Evolutionary conservation across 2,797 vertebrate species (phyloP).

Genomic region (Craterocephalus amniculus): DNA sequence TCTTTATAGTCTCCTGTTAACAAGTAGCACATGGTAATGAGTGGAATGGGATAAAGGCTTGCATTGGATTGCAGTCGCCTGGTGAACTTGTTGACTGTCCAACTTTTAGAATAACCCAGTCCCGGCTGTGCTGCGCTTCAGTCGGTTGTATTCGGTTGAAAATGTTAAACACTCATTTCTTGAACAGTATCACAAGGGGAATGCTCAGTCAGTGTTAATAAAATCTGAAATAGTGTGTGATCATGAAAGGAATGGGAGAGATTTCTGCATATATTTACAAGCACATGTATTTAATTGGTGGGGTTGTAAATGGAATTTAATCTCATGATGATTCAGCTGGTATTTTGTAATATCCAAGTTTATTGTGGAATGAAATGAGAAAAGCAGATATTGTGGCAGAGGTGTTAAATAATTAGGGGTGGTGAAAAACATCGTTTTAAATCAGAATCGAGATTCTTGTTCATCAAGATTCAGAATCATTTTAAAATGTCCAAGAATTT

Average conservation of each 20-base stretch:
- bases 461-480: no score
- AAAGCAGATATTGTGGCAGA: neutral
- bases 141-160: neutral
- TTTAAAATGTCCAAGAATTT: no score
- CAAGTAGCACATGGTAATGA: constrained; percentile 60
- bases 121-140: neutral
- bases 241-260: no score
- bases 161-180: neutral
- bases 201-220: neutral
- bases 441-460: no score
- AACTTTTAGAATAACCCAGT: neutral
- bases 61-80: constrained; percentile 52
- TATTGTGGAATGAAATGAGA: no score
- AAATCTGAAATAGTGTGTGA: neutral
- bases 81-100: constrained; percentile 43
- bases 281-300: neutral
- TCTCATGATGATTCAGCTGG: neutral
- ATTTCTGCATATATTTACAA: no score
- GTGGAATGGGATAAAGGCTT: constrained; percentile 42
- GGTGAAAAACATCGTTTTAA: no score
- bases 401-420: no score
- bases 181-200: neutral
- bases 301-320: neutral
- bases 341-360: no score
- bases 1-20: constrained; percentile 55